Percentiles rank a stretch among this genome's conserved stretches.
phyloP scores from a whole-genome alignment of 2,797 vertebrate genomes.

The Mus caroli region DNA sequence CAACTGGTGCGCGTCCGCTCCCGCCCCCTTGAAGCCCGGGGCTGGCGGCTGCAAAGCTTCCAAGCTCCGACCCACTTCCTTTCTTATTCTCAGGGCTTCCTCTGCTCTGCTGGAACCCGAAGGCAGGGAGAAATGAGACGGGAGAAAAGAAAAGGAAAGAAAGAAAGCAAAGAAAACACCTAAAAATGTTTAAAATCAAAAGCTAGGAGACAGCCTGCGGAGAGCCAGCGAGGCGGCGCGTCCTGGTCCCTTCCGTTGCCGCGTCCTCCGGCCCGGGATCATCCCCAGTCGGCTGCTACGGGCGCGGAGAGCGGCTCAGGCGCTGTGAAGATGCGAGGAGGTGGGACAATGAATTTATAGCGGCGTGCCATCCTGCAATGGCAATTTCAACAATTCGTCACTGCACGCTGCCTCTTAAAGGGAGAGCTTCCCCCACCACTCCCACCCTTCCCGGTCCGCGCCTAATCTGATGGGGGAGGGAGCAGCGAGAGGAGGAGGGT shows the following conservation, averaged over 20 bases:
- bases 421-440: constrained; percentile 90
- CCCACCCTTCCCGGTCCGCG: constrained; percentile 88
- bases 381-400: constrained; percentile 93
- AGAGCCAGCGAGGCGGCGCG: constrained; percentile 76
- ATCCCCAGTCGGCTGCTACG: constrained; percentile 90
- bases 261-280: constrained; percentile 80
- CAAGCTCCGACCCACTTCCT: constrained; percentile 64
- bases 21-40: not conserved
- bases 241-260: constrained; percentile 79
- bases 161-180: constrained; percentile 56
- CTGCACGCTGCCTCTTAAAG: constrained; percentile 92
- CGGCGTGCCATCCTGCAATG: constrained; percentile 91
- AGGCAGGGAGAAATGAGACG: constrained; percentile 12
- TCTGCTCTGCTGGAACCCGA: constrained; percentile 39
- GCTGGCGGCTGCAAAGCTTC: not conserved
- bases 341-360: constrained; percentile 94
- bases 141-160: no score
- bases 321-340: constrained; percentile 92
- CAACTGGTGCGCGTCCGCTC: constrained; percentile 64
- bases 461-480: constrained; percentile 88
- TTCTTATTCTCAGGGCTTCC: constrained; percentile 73
- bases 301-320: constrained; percentile 88
- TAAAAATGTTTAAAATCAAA: constrained; percentile 71
- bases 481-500: constrained; percentile 36
- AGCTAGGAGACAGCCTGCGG: constrained; percentile 65